A percentile compares a stretch with the other conserved stretches of the same genome.
Evolutionary conservation across 2,888 invertebrate species (phyloP).

Genomic region (Marronus borbonicus): DNA sequence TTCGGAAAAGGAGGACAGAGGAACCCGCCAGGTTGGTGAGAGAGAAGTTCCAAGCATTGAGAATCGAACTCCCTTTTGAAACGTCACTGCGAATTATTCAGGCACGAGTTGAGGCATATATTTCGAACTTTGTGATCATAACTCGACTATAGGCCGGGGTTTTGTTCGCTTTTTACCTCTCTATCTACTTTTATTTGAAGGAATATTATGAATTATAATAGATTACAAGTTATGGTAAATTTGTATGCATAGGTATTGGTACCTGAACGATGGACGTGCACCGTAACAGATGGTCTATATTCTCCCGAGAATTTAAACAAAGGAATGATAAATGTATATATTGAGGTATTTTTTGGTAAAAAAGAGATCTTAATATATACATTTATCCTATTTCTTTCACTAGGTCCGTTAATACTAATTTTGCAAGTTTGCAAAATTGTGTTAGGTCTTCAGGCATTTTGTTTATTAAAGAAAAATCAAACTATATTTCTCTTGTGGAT

Average conservation of each 20-base stretch:
- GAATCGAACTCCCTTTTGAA: slow-evolving; percentile 32
- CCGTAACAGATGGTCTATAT: slow-evolving; percentile 7
- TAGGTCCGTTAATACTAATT: too few relatives aligned
- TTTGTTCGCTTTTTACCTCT: slow-evolving; percentile 40
- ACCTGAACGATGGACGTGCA: slow-evolving; percentile 8
- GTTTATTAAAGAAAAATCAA: too few relatives aligned
- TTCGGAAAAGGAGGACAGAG: slow-evolving; percentile 12
- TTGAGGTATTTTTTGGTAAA: too few relatives aligned
- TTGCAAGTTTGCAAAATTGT: too few relatives aligned
- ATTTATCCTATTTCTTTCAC: too few relatives aligned
- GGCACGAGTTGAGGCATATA: slow-evolving; percentile 41
- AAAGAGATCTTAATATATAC: too few relatives aligned
- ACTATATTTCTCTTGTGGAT: too few relatives aligned
- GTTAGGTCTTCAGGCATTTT: too few relatives aligned
- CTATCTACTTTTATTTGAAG: slow-evolving; percentile 11
- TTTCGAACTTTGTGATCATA: slow-evolving; percentile 32
- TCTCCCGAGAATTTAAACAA: slow-evolving; percentile 1
- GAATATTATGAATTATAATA: slow-evolving; percentile 13
- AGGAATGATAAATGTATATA: background rate
- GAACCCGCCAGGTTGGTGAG: background rate
- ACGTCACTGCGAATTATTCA: slow-evolving; percentile 46
- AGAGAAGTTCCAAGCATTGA: background rate
- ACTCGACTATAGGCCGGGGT: slow-evolving; percentile 8
- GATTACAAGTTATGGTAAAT: background rate
- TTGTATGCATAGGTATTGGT: background rate